phyloP scores from a whole-genome alignment of 2,113 vertebrate genomes.

The Ochotona princeps region DNA sequence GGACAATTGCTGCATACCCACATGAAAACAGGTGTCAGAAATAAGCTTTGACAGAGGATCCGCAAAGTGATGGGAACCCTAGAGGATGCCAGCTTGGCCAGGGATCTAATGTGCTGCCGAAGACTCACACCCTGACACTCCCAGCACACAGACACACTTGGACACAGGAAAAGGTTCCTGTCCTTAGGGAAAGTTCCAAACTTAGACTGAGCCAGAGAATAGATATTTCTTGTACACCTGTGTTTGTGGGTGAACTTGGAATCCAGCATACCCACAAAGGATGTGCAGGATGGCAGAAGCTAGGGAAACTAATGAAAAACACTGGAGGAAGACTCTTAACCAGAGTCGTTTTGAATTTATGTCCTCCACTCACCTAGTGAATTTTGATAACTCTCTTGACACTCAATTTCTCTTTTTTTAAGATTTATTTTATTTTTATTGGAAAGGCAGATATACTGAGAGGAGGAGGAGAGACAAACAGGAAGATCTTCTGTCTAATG shows the following conservation, averaged over 20 bases:
- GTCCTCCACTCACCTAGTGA: background rate
- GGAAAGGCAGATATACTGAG: too few species aligned
- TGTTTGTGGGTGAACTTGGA: background rate
- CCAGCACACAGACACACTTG: background rate
- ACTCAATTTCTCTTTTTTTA: background rate
- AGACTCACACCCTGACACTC: background rate
- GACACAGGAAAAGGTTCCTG: background rate
- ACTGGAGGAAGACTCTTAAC: background rate
- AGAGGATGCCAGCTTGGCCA: background rate
- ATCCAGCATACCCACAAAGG: background rate
- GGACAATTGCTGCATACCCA: background rate
- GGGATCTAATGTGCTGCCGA: background rate
- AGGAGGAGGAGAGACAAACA: too few species aligned
- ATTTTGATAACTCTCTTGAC: background rate
- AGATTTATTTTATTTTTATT: too few species aligned
- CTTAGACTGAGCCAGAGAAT: background rate
- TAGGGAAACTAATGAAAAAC: background rate
- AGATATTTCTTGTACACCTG: background rate
- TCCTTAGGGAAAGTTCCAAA: background rate
- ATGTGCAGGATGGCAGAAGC: background rate
- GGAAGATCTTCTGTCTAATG: too few species aligned
- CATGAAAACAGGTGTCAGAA: background rate
- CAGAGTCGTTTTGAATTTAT: background rate
- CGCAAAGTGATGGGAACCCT: background rate
- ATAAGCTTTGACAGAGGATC: background rate